These are phyloP conservation scores for Pterostichus niger DNA, from an alignment of 2,888 invertebrate genomes.

Conservation along the genomic window DNA sequence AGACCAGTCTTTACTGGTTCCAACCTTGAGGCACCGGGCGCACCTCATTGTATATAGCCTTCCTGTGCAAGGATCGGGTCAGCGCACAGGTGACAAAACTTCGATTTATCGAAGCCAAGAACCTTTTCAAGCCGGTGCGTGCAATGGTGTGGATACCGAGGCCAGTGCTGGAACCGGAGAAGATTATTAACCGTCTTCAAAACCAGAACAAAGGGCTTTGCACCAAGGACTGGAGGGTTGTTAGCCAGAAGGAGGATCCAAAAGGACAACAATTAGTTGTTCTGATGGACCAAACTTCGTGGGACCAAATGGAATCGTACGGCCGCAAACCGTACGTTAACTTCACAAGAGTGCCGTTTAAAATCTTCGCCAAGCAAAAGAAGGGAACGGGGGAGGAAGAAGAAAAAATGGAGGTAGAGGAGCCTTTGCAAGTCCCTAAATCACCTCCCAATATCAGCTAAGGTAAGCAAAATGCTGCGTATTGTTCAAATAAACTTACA, in stretches of 20 bases:
- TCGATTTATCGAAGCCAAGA: conserved; percentile 3
- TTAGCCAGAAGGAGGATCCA: neutral
- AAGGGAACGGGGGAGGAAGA: too few species aligned
- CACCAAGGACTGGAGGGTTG: neutral
- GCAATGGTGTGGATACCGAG: neutral
- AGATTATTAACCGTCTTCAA: neutral
- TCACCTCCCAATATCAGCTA: too few species aligned
- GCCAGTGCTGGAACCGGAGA: conserved; percentile 24
- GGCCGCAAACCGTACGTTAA: conserved; percentile 5
- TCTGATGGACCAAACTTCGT: conserved; percentile 12
- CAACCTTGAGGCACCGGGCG: neutral
- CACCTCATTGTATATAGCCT: neutral
- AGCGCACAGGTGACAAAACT: too few species aligned
- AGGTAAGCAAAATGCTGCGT: too few species aligned
- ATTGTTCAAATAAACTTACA: too few species aligned
- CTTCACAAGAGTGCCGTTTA: neutral
- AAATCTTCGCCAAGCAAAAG: too few species aligned
- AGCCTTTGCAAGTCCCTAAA: too few species aligned
- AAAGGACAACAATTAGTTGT: conserved; percentile 17
- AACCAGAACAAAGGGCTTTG: neutral
- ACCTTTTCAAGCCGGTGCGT: neutral
- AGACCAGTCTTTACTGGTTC: neutral
- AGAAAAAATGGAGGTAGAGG: too few species aligned
- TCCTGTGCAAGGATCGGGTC: too few species aligned
- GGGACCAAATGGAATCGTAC: conserved; percentile 5